A percentile compares a stretch with the other conserved stretches of the same genome.
These are phyloP conservation scores for Carassius auratus DNA, from an alignment of 2,113 vertebrate genomes.

Conservation along the genomic window DNA sequence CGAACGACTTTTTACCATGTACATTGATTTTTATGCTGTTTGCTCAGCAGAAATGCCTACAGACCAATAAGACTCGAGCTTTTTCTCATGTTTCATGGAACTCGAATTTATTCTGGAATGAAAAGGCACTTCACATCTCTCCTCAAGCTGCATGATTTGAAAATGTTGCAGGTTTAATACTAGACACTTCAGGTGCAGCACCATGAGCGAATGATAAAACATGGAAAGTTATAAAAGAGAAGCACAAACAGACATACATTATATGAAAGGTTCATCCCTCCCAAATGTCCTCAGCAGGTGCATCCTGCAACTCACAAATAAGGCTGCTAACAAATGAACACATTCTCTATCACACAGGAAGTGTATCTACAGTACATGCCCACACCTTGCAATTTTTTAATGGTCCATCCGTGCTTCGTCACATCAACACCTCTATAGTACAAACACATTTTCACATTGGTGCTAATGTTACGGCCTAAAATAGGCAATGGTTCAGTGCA, in stretches of 20 bases:
- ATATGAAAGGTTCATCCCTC: background rate
- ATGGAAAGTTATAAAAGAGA: background rate
- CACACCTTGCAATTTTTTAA: background rate
- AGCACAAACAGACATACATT: background rate
- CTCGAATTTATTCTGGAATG: background rate
- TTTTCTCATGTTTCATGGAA: background rate
- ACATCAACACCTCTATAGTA: background rate
- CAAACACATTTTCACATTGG: background rate
- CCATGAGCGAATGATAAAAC: background rate
- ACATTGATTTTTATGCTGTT: background rate
- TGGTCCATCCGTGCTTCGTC: background rate
- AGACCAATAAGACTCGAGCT: background rate
- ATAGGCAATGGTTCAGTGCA: too few relatives aligned
- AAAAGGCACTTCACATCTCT: background rate
- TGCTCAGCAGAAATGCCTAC: background rate
- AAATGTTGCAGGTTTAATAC: background rate
- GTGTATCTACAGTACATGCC: background rate
- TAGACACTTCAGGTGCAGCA: background rate
- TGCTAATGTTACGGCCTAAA: background rate
- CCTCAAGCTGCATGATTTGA: too few relatives aligned
- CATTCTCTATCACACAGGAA: conserved; percentile 13
- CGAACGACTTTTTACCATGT: background rate
- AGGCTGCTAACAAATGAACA: background rate
- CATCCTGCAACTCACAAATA: conserved; percentile 35
- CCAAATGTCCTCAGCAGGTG: conserved; percentile 24